Evolutionary conservation across 2,113 vertebrate genomes (phyloP), one percentile per base, ranked within the genome.

Genomic region (Toxotes chatareus): DNA sequence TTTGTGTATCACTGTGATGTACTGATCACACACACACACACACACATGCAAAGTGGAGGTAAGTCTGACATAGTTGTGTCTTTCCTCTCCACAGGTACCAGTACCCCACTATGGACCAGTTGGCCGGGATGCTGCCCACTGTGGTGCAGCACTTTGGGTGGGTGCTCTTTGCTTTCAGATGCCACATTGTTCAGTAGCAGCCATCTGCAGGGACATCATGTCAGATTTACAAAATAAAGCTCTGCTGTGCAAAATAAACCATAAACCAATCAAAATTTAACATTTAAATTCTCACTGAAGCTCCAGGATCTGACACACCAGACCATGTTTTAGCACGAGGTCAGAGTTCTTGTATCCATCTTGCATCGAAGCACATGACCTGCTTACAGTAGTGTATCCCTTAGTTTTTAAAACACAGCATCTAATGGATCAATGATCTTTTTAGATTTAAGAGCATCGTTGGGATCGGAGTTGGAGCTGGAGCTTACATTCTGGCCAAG

Each of bases 71-170:
- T n/a, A 21, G 42, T 34, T 7, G 0, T 72, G 38, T 78, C 3
- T 11, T 69, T 46, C 60, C 36, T 75, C n/a, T 87, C 72, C 47
- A 32, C 91, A 99, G 98, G 89, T 99, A 98, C 94, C 98, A 98
- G 94, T 99, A 97, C 76, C 98, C 98, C 11, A 98, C 97, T 70
- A 99, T 99, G 98, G 98, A 99, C 89, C 97, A 99, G 91, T 84
- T 99, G 92, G 97, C 98, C 0, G 96, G 96, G 75, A 99, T 99
- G 98, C 88, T 99, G 59, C 96, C 98, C 81, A 98, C 97, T 0
- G 97, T 99, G 78, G 96, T 99, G 61, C 96, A 99, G 90, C 98
- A 99, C 85, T 99, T 99, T 0, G 98, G 98, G 98, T 99, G 78
- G 93, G 98, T 95, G 21, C 23, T 80, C 17, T 56, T 63, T 64